Conservation (phyloP, 2,797 vertebrate species). For the Gymnothorax reevesii region DNA sequence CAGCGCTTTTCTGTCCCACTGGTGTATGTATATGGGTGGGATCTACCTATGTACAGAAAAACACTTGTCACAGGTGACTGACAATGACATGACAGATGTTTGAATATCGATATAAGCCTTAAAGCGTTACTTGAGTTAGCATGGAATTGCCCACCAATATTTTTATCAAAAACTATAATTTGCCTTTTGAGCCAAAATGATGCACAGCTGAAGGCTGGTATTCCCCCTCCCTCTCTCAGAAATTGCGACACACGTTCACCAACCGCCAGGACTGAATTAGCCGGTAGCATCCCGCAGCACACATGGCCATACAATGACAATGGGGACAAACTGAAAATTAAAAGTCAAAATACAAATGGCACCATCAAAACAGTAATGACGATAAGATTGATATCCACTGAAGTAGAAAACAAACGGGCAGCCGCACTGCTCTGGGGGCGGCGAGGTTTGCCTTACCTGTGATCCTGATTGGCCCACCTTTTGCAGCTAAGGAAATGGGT, state of each 20-base stretch:
- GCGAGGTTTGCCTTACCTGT: constrained; percentile 75
- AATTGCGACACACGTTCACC: not conserved
- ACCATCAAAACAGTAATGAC: constrained; percentile 44
- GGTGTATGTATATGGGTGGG: too few species aligned
- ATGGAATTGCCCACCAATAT: not conserved
- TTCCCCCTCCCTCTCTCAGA: not conserved
- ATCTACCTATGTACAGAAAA: too few species aligned
- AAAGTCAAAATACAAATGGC: constrained; percentile 53
- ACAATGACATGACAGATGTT: too few species aligned
- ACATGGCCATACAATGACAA: constrained; percentile 59
- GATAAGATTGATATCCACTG: constrained; percentile 31
- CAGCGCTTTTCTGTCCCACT: too few species aligned
- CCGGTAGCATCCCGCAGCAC: constrained; percentile 72
- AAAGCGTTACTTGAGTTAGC: too few species aligned
- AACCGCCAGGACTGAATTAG: constrained; percentile 15
- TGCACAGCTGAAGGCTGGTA: not conserved
- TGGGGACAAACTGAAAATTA: constrained; percentile 57
- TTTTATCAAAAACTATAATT: not conserved
- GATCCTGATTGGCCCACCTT: constrained; percentile 77
- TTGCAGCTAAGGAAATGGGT: constrained; percentile 80
- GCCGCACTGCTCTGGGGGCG: constrained; percentile 58
- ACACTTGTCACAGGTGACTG: too few species aligned
- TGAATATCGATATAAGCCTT: too few species aligned
- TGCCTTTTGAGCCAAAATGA: not conserved
- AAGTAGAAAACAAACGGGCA: constrained; percentile 48